Conservation (phyloP, 2,888 invertebrate genomes). For the Meta bourneti region DNA sequence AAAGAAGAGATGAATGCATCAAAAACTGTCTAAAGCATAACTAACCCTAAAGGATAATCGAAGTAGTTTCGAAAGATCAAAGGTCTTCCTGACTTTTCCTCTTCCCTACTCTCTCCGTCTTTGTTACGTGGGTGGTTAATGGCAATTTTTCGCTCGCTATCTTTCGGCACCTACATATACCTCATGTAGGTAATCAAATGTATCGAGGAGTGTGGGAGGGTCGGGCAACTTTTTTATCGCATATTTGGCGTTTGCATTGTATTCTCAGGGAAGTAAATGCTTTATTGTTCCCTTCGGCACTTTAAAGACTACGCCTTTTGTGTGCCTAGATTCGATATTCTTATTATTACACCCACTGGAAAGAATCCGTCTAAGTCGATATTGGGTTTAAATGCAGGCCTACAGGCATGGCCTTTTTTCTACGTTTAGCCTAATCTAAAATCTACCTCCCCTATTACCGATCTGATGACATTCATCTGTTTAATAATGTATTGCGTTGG, state of each 20-base stretch:
- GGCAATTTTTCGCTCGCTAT: neutral
- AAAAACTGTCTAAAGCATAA: neutral
- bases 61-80: slow-evolving; percentile 13
- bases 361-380: neutral
- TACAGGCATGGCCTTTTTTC: neutral
- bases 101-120: neutral
- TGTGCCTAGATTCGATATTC: neutral
- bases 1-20: too few species aligned
- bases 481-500: too few species aligned
- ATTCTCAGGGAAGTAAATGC: neutral
- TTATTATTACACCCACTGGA: neutral
- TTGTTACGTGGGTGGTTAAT: slow-evolving; percentile 7
- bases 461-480: too few species aligned
- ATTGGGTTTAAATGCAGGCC: neutral
- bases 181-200: neutral
- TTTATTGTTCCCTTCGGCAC: neutral
- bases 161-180: neutral
- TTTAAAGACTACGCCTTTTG: neutral
- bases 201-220: neutral
- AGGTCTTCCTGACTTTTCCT: neutral
- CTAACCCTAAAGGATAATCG: neutral
- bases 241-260: neutral
- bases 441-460: neutral
- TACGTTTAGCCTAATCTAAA: neutral
- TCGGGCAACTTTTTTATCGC: neutral